Evolutionary conservation across 23 tunicate genomes (phyloP).

Genomic region (Phallusia fumigata): DNA sequence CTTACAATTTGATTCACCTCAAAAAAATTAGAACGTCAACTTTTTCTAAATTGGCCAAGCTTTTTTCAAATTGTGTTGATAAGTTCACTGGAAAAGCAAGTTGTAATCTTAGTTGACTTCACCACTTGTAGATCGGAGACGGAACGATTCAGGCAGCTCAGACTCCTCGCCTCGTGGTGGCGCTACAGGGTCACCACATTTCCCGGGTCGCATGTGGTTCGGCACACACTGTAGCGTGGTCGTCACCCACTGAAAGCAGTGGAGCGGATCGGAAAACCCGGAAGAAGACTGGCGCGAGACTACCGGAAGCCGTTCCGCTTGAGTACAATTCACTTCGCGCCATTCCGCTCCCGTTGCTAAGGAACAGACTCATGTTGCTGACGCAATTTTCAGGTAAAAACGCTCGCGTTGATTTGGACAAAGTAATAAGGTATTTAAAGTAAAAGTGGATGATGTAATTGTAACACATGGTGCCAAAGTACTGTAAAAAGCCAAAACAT

Average conservation of each 20-base stretch:
- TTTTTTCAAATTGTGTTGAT: too few relatives aligned
- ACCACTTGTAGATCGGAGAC: constrained; percentile 75
- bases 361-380: constrained; percentile 70
- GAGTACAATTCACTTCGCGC: constrained; percentile 70
- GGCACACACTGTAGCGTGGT: constrained; percentile 91
- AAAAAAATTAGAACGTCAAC: too few relatives aligned
- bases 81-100: too few relatives aligned
- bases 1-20: too few relatives aligned
- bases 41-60: too few relatives aligned
- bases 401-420: too few relatives aligned
- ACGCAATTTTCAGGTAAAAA: constrained; percentile 76
- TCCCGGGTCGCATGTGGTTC: constrained; percentile 86
- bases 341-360: constrained; percentile 38
- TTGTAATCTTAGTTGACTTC: too few relatives aligned
- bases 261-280: constrained; percentile 8
- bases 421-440: too few relatives aligned
- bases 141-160: constrained; percentile 67
- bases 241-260: constrained; percentile 17
- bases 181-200: constrained; percentile 60
- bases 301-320: constrained; percentile 69
- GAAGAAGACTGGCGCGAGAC: constrained; percentile 13
- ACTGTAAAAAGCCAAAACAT: too few relatives aligned
- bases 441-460: too few relatives aligned
- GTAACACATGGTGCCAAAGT: too few relatives aligned
- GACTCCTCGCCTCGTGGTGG: constrained; percentile 37